A percentile compares a stretch with the other conserved stretches of the same genome.
These are phyloP conservation scores for Hipposideros larvatus DNA, from an alignment of 2,797 vertebrate species.

Conservation along the genomic window DNA sequence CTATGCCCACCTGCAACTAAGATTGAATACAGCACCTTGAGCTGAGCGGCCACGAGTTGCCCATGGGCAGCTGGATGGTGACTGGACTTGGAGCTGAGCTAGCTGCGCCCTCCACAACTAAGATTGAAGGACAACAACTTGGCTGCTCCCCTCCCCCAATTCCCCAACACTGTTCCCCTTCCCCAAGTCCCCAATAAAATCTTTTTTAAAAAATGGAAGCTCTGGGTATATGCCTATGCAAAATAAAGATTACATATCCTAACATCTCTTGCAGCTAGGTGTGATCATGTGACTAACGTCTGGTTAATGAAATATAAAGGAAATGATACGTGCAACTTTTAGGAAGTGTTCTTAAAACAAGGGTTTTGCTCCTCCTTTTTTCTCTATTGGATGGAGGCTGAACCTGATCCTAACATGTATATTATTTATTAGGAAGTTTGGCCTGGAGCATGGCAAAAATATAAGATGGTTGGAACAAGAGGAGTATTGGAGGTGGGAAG, in stretches of 20 bases:
- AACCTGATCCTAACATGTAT: slow-evolving; percentile 5
- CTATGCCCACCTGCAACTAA: too few relatives aligned
- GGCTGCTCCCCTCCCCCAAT: too few relatives aligned
- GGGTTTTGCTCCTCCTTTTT: background rate
- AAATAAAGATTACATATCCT: slow-evolving; percentile 1
- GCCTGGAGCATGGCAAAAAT: background rate
- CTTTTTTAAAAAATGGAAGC: too few relatives aligned
- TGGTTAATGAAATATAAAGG: background rate
- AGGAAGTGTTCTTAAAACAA: slow-evolving; percentile 1
- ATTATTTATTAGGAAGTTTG: slow-evolving; percentile 31
- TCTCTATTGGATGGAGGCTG: background rate
- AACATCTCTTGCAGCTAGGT: background rate
- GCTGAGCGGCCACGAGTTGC: too few relatives aligned
- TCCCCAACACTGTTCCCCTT: too few relatives aligned
- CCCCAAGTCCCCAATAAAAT: too few relatives aligned
- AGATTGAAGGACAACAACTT: too few relatives aligned
- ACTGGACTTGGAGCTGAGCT: too few relatives aligned
- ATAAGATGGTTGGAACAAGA: background rate
- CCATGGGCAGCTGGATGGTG: too few relatives aligned
- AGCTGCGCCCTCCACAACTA: too few relatives aligned
- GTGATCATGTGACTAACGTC: slow-evolving; percentile 16
- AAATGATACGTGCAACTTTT: background rate
- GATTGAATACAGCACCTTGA: too few relatives aligned
- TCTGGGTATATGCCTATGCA: background rate
- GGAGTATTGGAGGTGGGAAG: background rate